phyloP scores from a whole-genome alignment of 2,797 vertebrate species.

The Gorsachius magnificus region DNA sequence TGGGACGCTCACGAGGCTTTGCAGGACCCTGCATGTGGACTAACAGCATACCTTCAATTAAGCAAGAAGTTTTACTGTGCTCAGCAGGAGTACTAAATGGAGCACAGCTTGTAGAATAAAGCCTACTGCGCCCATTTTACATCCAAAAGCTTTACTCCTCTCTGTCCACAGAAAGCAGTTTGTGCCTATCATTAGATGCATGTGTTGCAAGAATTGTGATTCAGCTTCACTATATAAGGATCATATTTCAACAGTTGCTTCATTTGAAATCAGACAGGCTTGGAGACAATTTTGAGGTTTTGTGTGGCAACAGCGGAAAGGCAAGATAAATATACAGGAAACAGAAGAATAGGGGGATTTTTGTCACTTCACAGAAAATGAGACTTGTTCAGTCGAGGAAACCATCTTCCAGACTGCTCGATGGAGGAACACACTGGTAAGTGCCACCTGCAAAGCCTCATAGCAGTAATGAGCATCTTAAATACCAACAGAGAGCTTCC shows the following conservation, averaged over 20 bases:
- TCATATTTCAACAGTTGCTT: conserved; percentile 55
- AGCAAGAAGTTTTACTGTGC: neutral
- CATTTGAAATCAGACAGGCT: conserved; percentile 35
- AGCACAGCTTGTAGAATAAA: neutral
- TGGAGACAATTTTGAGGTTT: conserved; percentile 28
- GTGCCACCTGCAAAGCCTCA: neutral
- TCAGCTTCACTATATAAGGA: conserved; percentile 27
- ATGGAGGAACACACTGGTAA: neutral
- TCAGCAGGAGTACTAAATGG: neutral
- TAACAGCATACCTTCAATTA: neutral
- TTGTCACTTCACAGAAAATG: neutral
- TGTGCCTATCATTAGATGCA: conserved; percentile 22
- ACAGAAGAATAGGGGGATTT: neutral
- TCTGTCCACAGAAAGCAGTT: neutral
- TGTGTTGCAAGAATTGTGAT: conserved; percentile 44
- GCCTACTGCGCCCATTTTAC: neutral
- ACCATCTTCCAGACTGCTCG: neutral
- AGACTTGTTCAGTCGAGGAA: neutral
- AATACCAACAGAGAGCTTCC: neutral
- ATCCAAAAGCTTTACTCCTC: neutral
- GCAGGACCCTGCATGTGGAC: neutral
- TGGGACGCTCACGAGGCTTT: neutral
- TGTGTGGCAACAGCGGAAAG: conserved; percentile 31
- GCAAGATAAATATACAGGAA: conserved; percentile 23
- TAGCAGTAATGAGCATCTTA: neutral